Evolutionary conservation across 1,140 invertebrate genomes (phyloP), one percentile per base, ranked within the genome.

Genomic region (Atta cephalotes): DNA sequence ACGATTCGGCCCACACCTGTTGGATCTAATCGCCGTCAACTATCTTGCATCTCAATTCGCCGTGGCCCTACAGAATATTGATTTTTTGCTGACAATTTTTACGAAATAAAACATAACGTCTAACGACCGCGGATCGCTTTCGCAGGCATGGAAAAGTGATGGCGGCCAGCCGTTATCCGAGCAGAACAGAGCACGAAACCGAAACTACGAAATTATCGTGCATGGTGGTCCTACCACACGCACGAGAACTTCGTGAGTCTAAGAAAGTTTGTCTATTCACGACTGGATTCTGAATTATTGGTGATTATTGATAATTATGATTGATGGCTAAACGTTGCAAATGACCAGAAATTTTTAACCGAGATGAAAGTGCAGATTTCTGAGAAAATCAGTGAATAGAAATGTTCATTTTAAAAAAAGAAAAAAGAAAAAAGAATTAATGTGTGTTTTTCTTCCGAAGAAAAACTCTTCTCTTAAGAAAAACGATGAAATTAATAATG

Each of bases 41-140:
- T 91, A 84, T 91, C 91, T 92, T 88, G 90, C 89, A 91, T 92
- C 91, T 92, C 91, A 92, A 92, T 92, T 89, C 91, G 87, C 82
- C 71, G 85, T 88, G 86, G 87, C 85, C 49, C 71, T 71, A 49
- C 81, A 78, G 72, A 87, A 88, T 90, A 92, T 92, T 90, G 89
- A 92, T 92, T 92, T 91, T 92, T 92, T 92, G 84, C 65, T n/a
- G 66, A 35, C 35, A 28, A 68, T 86, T 74, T 82, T 87, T 71
- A 71, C 60, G 45, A 63, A 12, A 51, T 58, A 60, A 49, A 66
- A 84, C 65, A 25, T 53, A 63, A 66, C 77, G 49, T 91, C 88
- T 88, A 88, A 91, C 89, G 82, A 91, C 85, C 72, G 66, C 60
- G 85, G 77, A 85, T 89, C 72, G 58, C 70, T 84, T 84, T 49